Base-by-base conservation (phyloP, 2,888 invertebrate species). In the Arge pagana region DNA sequence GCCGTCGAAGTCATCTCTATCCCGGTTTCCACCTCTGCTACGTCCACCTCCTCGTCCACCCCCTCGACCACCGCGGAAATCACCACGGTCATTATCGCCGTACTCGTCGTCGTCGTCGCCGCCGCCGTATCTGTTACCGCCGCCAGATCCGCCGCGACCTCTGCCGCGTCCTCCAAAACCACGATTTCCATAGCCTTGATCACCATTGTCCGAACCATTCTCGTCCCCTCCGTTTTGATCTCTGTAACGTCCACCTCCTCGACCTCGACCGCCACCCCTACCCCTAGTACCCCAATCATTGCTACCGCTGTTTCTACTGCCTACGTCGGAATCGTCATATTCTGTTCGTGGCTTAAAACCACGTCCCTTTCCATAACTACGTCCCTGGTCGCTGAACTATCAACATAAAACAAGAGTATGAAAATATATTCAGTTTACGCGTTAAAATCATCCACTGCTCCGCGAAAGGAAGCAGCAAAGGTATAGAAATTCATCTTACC, bases 361-460 rank as follows among this genome's bases (percentile, higher is more conserved):
- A 21, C 71, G 64, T 8, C 71, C 70, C 51, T 62, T 66, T n/a
- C 69, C 66, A 16, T 52, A 64, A 6, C 61, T 60, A 1, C 60
- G 61, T 1, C 63, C 62, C 2, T 57, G 59, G 8, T 58, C 61
- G 0, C 52, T 43, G n/a, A 54, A 57, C 67, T 67, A 48, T 19
- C n/a, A n/a, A n/a, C n/a, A n/a, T n/a, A n/a, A n/a, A n/a, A n/a
- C n/a, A n/a, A n/a, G n/a, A n/a, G n/a, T n/a, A n/a, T n/a, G n/a
- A n/a, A n/a, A n/a, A n/a, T n/a, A n/a, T n/a, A n/a, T n/a, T n/a
- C n/a, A n/a, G n/a, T n/a, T n/a, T n/a, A n/a, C n/a, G n/a, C n/a
- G n/a, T n/a, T n/a, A n/a, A n/a, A n/a, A n/a, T n/a, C n/a, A n/a
- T n/a, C n/a, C n/a, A n/a, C n/a, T n/a, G n/a, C n/a, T n/a, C n/a